These are phyloP conservation scores for Teinopalpus imperialis DNA, from an alignment of 2,888 invertebrate genomes.

Conservation along the genomic window DNA sequence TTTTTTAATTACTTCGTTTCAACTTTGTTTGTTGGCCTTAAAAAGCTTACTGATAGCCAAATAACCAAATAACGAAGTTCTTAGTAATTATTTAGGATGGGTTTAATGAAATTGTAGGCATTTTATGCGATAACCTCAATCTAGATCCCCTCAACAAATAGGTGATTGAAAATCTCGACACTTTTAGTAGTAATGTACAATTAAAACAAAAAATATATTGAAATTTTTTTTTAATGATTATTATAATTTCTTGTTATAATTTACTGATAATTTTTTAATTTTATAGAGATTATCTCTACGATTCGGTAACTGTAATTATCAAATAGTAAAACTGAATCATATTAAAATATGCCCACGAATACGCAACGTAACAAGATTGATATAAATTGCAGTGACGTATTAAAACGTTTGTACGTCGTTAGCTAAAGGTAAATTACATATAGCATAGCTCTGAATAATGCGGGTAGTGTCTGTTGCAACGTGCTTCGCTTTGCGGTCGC, in stretches of 20 bases:
- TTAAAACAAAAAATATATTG: too few species aligned
- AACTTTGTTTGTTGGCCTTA: constrained; percentile 79
- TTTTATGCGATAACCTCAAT: constrained; percentile 59
- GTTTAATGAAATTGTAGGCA: constrained; percentile 73
- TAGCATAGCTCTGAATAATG: constrained; percentile 57
- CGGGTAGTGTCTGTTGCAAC: constrained; percentile 46
- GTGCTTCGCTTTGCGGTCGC: constrained; percentile 57
- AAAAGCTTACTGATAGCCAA: constrained; percentile 81
- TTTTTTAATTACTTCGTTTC: constrained; percentile 82
- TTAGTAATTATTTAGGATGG: constrained; percentile 75
- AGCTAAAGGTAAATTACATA: constrained; percentile 40
- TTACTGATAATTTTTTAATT: too few species aligned
- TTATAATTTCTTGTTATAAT: too few species aligned
- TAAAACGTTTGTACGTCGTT: constrained; percentile 31
- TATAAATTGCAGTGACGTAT: constrained; percentile 5
- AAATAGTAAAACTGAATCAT: too few species aligned
- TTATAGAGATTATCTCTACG: too few species aligned
- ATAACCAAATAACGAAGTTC: constrained; percentile 80
- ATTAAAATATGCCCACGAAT: too few species aligned
- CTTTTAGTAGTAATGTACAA: constrained; percentile 21
- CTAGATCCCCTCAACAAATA: constrained; percentile 52
- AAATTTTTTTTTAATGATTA: too few species aligned
- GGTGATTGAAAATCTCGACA: constrained; percentile 40
- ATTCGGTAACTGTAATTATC: too few species aligned
- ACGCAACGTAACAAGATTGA: not conserved